Evolutionary conservation across 1,140 invertebrate species (phyloP).

Genomic region (Semibalanus balanoides): DNA sequence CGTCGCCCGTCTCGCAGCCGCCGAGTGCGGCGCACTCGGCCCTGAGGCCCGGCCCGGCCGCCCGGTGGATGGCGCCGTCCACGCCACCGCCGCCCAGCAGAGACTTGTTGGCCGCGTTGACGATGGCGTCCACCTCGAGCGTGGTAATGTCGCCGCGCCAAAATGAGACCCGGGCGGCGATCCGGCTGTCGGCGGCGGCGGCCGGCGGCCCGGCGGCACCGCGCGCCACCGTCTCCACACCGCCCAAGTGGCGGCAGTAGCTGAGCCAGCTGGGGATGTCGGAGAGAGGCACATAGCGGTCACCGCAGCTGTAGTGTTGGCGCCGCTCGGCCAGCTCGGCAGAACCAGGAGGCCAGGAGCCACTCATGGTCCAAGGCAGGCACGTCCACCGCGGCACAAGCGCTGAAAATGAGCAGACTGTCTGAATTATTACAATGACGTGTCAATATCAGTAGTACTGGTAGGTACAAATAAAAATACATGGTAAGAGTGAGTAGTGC

Average conservation of each 20-base stretch:
- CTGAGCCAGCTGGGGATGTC: conserved; percentile 43
- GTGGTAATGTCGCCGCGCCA: conserved; percentile 64
- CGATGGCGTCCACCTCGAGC: conserved; percentile 75
- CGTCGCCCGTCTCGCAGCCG: conserved; percentile 59
- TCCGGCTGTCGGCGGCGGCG: conserved; percentile 11
- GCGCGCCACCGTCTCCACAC: not conserved
- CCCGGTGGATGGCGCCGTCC: conserved; percentile 70
- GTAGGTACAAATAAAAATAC: too few relatives aligned
- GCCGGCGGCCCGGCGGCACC: conserved; percentile 11
- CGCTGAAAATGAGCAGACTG: too few relatives aligned
- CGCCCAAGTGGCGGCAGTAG: not conserved
- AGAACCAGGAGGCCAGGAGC: too few relatives aligned
- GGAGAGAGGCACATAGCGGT: conserved; percentile 31
- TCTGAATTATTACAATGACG: too few relatives aligned
- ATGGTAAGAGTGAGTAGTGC: too few relatives aligned
- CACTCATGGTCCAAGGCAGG: too few relatives aligned
- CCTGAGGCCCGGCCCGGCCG: conserved; percentile 48
- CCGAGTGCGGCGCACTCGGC: conserved; percentile 53
- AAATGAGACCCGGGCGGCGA: conserved; percentile 25
- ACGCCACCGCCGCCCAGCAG: conserved; percentile 73
- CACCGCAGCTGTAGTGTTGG: conserved; percentile 34
- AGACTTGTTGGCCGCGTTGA: conserved; percentile 74
- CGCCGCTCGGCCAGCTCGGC: conserved; percentile 36
- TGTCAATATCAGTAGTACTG: too few relatives aligned
- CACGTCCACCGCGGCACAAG: too few relatives aligned